A percentile compares a stretch with the other conserved stretches of the same genome.
phyloP scores from a whole-genome alignment of 2,888 invertebrate species.

The Vannuccia rotundouncinata region DNA sequence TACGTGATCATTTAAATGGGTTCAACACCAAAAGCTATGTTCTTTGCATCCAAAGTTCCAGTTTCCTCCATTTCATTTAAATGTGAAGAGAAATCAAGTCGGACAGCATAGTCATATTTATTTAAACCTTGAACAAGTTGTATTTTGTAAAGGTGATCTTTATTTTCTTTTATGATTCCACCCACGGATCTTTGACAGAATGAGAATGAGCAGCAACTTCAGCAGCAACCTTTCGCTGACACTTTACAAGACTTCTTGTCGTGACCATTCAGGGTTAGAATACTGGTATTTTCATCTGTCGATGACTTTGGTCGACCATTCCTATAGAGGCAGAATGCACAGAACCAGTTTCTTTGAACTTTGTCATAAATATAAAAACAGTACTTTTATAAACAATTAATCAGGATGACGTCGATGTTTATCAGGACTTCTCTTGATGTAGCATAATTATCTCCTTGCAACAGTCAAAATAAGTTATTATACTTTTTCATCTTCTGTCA shows the following conservation, averaged over 20 bases:
- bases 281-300: slow-evolving; percentile 21
- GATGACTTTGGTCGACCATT: slow-evolving; percentile 17
- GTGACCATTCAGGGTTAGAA: background rate
- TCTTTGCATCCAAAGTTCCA: too few relatives aligned
- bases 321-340: slow-evolving; percentile 1
- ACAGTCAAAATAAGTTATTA: slow-evolving; percentile 7
- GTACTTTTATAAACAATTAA: slow-evolving; percentile 2
- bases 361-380: background rate
- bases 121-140: slow-evolving; percentile 13
- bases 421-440: slow-evolving; percentile 9
- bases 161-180: slow-evolving; percentile 5
- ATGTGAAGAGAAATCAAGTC: too few relatives aligned
- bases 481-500: slow-evolving; percentile 9
- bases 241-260: slow-evolving; percentile 6
- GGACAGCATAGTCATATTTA: background rate
- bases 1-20: too few relatives aligned
- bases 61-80: too few relatives aligned
- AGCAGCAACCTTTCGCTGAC: slow-evolving; percentile 12
- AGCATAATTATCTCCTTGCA: slow-evolving; percentile 9
- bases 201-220: slow-evolving; percentile 12
- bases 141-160: slow-evolving; percentile 11
- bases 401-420: slow-evolving; percentile 4
- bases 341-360: slow-evolving; percentile 15
- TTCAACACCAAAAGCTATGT: too few relatives aligned
- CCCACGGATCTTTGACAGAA: background rate